phyloP scores from a whole-genome alignment of 2,888 invertebrate species.

The Melieria crassipennis region DNA sequence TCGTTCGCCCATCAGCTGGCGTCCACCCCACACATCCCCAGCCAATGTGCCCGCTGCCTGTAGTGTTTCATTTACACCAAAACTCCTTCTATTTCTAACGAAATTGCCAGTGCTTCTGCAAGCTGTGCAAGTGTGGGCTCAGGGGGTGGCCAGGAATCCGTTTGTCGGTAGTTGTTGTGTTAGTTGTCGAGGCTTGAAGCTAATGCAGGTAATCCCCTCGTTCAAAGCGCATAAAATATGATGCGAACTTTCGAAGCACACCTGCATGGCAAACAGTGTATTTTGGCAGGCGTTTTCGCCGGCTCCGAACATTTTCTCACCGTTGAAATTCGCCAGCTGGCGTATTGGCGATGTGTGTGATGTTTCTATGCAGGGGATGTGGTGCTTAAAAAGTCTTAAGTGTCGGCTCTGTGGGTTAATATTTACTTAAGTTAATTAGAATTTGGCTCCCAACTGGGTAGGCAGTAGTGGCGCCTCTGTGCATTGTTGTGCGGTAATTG shows the following conservation, averaged over 20 bases:
- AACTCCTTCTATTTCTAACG: too few relatives aligned
- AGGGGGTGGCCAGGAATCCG: neutral
- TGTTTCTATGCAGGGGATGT: neutral
- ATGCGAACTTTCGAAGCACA: slow-evolving; percentile 2
- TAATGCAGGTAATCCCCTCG: slow-evolving; percentile 35
- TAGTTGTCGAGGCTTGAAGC: neutral
- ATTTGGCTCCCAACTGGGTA: slow-evolving; percentile 38
- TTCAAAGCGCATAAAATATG: slow-evolving; percentile 22
- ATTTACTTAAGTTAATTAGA: slow-evolving; percentile 61
- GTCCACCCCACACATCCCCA: neutral
- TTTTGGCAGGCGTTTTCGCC: too few relatives aligned
- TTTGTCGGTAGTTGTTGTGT: neutral
- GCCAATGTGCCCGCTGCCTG: too few relatives aligned
- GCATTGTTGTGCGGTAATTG: too few relatives aligned
- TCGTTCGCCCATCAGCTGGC: neutral
- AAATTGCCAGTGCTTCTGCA: too few relatives aligned
- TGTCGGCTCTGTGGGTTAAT: slow-evolving; percentile 49
- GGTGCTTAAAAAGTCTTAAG: neutral
- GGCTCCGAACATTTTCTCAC: too few relatives aligned
- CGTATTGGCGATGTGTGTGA: neutral
- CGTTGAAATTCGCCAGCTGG: neutral
- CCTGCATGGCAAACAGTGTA: too few relatives aligned
- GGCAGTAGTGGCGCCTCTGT: too few relatives aligned
- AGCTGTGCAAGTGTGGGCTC: neutral
- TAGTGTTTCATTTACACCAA: too few relatives aligned